phyloP scores from a whole-genome alignment of 2,888 invertebrate species.

The Proisotoma minuta region DNA sequence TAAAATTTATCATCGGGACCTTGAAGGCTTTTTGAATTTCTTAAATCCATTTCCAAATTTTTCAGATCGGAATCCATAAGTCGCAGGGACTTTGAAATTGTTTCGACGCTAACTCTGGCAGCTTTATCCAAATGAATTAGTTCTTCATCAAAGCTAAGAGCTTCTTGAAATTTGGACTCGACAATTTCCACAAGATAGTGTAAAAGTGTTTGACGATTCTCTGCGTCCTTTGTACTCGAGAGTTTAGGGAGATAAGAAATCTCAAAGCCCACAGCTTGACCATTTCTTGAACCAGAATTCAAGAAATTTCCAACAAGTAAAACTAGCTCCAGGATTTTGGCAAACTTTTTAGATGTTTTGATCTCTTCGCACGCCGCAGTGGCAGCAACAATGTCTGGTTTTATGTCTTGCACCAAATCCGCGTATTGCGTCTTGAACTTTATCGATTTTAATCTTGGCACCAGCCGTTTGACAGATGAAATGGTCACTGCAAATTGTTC shows the following conservation, averaged over 20 bases:
- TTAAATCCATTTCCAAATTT: constrained; percentile 83
- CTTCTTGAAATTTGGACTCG: constrained; percentile 82
- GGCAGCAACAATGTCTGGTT: constrained; percentile 89
- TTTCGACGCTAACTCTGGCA: constrained; percentile 76
- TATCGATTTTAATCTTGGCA: constrained; percentile 79
- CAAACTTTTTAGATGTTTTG: constrained; percentile 81
- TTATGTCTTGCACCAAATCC: constrained; percentile 80
- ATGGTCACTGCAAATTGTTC: constrained; percentile 89
- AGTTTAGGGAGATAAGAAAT: constrained; percentile 91
- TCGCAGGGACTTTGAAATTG: constrained; percentile 70
- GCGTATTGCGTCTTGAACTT: constrained; percentile 82
- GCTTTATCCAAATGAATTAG: constrained; percentile 86
- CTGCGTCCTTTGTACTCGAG: constrained; percentile 83
- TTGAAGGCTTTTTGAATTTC: constrained; percentile 74
- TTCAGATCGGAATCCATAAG: constrained; percentile 83
- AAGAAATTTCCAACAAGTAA: constrained; percentile 91
- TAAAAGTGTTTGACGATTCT: constrained; percentile 85
- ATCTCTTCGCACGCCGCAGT: constrained; percentile 95
- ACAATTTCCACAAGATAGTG: constrained; percentile 86
- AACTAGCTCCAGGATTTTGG: constrained; percentile 80
- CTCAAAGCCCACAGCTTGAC: constrained; percentile 92
- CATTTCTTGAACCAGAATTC: constrained; percentile 92
- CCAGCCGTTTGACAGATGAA: constrained; percentile 79
- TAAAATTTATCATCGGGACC: constrained; percentile 73
- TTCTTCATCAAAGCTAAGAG: constrained; percentile 76